Percentiles rank a stretch among this genome's conserved stretches.
Evolutionary conservation across 2,797 vertebrate species (phyloP).

Genomic region (Coregonus ussuriensis): DNA sequence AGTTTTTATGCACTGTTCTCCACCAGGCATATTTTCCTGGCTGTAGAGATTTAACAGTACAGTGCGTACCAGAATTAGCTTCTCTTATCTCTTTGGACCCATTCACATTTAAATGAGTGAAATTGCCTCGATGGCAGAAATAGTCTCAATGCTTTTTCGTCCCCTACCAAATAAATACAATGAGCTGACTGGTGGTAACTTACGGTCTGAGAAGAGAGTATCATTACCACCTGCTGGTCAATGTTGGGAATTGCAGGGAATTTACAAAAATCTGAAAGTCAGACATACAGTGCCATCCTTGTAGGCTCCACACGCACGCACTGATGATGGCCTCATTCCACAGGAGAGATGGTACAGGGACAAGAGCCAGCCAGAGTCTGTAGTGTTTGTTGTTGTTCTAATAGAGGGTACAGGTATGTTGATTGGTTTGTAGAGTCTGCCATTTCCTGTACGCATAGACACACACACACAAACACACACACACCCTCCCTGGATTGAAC

Average conservation of each 20-base stretch:
- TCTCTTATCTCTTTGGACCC: background rate
- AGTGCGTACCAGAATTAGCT: background rate
- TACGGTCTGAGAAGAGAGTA: background rate
- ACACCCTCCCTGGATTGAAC: background rate
- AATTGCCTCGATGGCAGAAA: background rate
- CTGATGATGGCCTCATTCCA: no score
- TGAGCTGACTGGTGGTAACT: background rate
- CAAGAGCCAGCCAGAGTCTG: no score
- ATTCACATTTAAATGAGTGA: background rate
- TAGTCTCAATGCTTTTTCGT: background rate
- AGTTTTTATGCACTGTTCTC: background rate
- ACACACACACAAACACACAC: slow-evolving; percentile 5
- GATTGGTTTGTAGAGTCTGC: background rate
- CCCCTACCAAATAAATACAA: background rate
- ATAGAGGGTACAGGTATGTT: background rate
- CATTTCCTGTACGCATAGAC: background rate
- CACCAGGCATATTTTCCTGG: background rate
- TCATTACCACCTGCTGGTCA: background rate
- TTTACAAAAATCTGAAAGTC: no score
- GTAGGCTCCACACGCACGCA: background rate
- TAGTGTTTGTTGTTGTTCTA: no score
- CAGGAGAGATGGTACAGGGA: no score
- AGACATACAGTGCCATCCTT: no score
- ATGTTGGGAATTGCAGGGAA: background rate
- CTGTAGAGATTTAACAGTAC: background rate